phyloP scores from a whole-genome alignment of 2,797 vertebrate species.

The Tauraco hartlaubi region DNA sequence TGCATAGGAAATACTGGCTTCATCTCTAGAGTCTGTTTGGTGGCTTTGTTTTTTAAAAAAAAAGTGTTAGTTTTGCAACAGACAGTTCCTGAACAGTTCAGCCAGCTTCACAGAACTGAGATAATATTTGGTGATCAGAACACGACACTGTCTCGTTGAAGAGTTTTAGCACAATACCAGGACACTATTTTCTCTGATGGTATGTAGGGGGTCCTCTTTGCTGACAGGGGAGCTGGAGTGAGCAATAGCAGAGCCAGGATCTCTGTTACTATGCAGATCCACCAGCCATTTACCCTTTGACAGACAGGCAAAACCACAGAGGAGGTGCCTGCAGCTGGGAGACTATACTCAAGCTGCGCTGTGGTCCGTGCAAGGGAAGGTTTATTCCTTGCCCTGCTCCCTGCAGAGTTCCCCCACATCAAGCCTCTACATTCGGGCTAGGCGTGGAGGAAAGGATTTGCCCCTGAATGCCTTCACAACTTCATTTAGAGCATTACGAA shows the following conservation, averaged over 20 bases:
- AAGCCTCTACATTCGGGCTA: neutral
- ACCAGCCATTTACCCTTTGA: neutral
- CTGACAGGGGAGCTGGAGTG: accelerated
- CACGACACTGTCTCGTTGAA: accelerated
- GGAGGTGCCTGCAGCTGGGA: neutral
- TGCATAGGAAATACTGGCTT: neutral
- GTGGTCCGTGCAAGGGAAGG: neutral
- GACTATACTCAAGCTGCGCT: neutral
- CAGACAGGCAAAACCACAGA: neutral
- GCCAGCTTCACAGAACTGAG: neutral
- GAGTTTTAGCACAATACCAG: neutral
- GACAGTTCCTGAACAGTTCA: neutral
- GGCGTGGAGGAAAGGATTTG: constrained; percentile 44
- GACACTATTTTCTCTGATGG: neutral
- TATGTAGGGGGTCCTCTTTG: neutral
- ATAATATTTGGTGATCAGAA: neutral
- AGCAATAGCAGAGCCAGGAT: neutral
- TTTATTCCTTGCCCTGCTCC: neutral
- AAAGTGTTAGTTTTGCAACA: neutral
- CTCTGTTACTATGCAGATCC: neutral
- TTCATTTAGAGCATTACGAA: constrained; percentile 4
- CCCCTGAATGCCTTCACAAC: constrained; percentile 20
- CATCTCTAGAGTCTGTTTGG: neutral
- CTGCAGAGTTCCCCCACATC: neutral
- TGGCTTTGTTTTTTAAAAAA: neutral